phyloP scores from a whole-genome alignment of 2,113 vertebrate species.

The Hystrix cristata region DNA sequence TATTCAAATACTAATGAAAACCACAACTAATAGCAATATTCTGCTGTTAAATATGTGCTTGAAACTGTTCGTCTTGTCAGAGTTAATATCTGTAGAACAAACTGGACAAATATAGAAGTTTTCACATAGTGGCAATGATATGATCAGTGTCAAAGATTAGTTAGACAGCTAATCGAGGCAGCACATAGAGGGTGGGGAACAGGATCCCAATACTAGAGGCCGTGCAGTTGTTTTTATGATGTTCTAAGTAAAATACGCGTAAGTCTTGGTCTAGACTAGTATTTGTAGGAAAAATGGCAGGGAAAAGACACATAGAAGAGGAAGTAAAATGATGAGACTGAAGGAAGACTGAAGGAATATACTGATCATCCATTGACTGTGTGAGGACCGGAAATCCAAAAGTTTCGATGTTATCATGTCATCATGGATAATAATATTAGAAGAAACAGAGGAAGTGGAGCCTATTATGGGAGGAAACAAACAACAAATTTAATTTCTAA shows the following conservation, averaged over 20 bases:
- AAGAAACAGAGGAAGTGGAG: fast-evolving
- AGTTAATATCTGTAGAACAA: not conserved
- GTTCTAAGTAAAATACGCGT: not conserved
- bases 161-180: not conserved
- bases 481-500: not conserved
- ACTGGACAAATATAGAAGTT: not conserved
- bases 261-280: not conserved
- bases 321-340: not conserved
- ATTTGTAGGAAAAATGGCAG: not conserved
- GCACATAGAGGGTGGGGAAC: not conserved
- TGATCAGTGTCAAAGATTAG: not conserved
- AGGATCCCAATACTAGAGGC: not conserved
- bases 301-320: not conserved
- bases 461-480: not conserved
- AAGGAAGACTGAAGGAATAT: not conserved
- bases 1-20: not conserved
- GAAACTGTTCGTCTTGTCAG: not conserved
- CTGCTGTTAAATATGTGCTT: not conserved
- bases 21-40: not conserved
- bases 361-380: not conserved
- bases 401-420: not conserved
- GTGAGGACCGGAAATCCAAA: not conserved
- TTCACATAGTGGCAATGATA: not conserved
- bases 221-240: not conserved
- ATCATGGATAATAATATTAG: not conserved